A percentile compares a stretch with the other conserved stretches of the same genome.
phyloP scores from a whole-genome alignment of 2,113 vertebrate species.

The Campylomormyrus tamandua region DNA sequence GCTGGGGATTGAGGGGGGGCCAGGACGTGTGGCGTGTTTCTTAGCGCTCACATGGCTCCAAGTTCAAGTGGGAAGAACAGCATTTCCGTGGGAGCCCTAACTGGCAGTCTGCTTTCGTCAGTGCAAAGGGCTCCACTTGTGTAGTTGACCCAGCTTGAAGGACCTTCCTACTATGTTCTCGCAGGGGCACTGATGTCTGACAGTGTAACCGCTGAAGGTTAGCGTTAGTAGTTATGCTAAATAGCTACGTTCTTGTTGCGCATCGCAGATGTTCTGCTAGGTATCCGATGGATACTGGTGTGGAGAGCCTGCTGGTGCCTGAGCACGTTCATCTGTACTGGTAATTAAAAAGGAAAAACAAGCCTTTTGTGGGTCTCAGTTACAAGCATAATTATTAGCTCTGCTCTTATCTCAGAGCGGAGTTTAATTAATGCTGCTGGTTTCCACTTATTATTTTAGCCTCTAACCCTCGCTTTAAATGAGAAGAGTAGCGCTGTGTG shows the following conservation, averaged over 20 bases:
- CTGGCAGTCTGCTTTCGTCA: not conserved
- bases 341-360: conserved; percentile 2
- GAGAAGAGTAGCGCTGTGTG: not conserved
- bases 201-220: not conserved
- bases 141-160: not conserved
- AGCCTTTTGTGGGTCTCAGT: conserved; percentile 9
- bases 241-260: not conserved
- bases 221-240: not conserved
- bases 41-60: not conserved
- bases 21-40: not conserved
- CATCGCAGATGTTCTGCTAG: not conserved
- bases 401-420: not conserved
- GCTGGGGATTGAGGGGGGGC: not conserved
- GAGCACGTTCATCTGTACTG: not conserved
- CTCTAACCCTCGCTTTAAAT: not conserved
- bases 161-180: not conserved
- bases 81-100: not conserved
- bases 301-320: not conserved
- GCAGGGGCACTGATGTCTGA: not conserved
- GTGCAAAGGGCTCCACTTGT: not conserved
- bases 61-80: not conserved
- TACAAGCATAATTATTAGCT: conserved; percentile 9
- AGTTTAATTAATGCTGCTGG: conserved; percentile 12
- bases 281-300: not conserved
- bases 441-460: not conserved